Evolutionary conservation across 2,797 vertebrate genomes (phyloP).

Genomic region (Labeo calbasu): DNA sequence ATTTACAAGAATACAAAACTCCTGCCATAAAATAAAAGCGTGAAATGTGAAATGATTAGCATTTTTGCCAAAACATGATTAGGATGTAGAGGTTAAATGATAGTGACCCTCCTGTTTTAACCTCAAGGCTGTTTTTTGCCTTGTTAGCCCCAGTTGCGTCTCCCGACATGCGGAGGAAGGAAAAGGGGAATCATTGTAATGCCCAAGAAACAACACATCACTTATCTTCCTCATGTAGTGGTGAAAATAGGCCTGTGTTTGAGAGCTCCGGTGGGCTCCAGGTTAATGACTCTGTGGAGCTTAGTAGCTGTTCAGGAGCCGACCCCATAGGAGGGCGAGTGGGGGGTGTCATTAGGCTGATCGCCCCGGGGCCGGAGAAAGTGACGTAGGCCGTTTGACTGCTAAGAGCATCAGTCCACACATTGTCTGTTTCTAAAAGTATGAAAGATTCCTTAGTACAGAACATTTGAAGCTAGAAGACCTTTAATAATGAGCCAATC

Average conservation of each 20-base stretch:
- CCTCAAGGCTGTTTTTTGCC: slow-evolving; percentile 25
- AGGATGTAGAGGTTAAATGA: slow-evolving; percentile 41
- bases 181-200: slow-evolving; percentile 79
- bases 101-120: slow-evolving; percentile 37
- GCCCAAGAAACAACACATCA: slow-evolving; percentile 72
- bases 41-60: slow-evolving; percentile 29
- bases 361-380: slow-evolving; percentile 64
- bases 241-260: slow-evolving; percentile 65
- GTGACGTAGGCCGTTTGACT: slow-evolving; percentile 56
- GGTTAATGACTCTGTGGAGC: slow-evolving; percentile 81
- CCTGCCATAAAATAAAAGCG: slow-evolving; percentile 9
- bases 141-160: slow-evolving; percentile 61
- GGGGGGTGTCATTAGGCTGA: slow-evolving; percentile 70
- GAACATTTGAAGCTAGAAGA: slow-evolving; percentile 22
- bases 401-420: slow-evolving; percentile 60
- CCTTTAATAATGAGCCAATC: slow-evolving; percentile 12
- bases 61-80: slow-evolving; percentile 8
- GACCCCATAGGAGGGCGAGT: slow-evolving; percentile 65
- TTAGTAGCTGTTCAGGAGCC: slow-evolving; percentile 74
- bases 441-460: slow-evolving; percentile 14
- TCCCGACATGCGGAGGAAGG: slow-evolving; percentile 50
- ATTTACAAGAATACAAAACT: neutral
- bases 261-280: slow-evolving; percentile 66
- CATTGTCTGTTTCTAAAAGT: slow-evolving; percentile 60
- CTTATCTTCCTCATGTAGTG: slow-evolving; percentile 71